Evolutionary conservation across 2,888 invertebrate genomes (phyloP).

Genomic region (Ophraella communa): DNA sequence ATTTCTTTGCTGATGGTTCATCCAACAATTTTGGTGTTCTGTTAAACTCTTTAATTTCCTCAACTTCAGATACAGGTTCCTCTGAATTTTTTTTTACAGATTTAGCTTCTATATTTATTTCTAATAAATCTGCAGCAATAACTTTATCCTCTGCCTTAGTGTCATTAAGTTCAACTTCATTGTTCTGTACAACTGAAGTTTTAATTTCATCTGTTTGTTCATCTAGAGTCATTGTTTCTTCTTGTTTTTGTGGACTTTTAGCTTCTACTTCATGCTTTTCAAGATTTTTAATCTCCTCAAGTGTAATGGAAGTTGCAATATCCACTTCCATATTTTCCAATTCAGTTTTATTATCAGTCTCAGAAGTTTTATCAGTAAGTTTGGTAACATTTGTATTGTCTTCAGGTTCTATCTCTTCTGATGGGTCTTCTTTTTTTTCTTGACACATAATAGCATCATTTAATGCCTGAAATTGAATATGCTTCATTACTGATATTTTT

Average conservation of each 20-base stretch:
- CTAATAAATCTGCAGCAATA: neutral
- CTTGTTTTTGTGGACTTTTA: neutral
- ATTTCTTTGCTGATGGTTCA: neutral
- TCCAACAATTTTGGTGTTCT: neutral
- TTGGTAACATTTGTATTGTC: neutral
- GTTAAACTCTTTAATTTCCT: neutral
- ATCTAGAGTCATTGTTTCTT: neutral
- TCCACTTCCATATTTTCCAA: neutral
- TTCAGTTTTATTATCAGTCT: neutral
- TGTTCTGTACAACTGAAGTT: neutral
- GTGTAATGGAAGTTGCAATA: neutral
- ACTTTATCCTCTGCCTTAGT: neutral
- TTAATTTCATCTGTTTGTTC: neutral
- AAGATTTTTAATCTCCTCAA: neutral
- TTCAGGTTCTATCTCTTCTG: slow-evolving; percentile 28
- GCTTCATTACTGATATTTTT: no score
- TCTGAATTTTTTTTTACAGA: neutral
- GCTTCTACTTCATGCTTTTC: neutral
- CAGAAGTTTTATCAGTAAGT: neutral
- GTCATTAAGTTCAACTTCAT: neutral
- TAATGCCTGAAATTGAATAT: slow-evolving; percentile 28
- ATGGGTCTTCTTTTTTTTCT: slow-evolving; percentile 17
- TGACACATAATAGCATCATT: slow-evolving; percentile 39
- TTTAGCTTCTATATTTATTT: neutral
- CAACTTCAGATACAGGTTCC: neutral